Evolutionary conservation across 2,888 invertebrate genomes (phyloP).

Genomic region (Drosophila fungiperda): DNA sequence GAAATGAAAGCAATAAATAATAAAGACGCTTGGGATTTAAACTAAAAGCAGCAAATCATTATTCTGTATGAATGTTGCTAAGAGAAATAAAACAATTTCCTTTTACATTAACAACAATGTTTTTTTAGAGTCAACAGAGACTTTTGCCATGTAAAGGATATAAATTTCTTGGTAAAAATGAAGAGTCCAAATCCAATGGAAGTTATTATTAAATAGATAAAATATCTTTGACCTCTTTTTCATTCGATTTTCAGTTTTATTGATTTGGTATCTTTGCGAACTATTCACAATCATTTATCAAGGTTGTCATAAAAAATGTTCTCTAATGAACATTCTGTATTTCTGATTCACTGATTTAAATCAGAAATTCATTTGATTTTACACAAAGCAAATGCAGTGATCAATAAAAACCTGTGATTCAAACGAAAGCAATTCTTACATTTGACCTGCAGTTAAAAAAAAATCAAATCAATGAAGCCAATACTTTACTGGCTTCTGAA

Average conservation of each 20-base stretch:
- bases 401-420: slow-evolving; percentile 1
- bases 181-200: rapidly evolving
- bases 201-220: not conserved
- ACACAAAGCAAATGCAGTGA: not conserved
- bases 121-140: not conserved
- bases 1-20: not conserved
- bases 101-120: not conserved
- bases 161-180: not conserved
- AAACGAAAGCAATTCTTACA: slow-evolving; percentile 3
- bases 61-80: no score
- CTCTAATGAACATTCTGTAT: slow-evolving; percentile 1
- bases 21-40: not conserved
- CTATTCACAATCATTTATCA: not conserved
- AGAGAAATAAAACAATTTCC: not conserved
- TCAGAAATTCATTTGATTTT: not conserved
- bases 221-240: not conserved
- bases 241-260: not conserved
- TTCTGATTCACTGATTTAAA: not conserved
- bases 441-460: not conserved
- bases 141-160: not conserved
- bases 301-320: not conserved
- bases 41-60: not conserved
- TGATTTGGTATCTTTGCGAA: not conserved
- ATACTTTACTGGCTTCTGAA: not conserved
- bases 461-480: not conserved